Evolutionary conservation across 2,113 vertebrate species (phyloP).

Genomic region (Microcebus ravelobensis): DNA sequence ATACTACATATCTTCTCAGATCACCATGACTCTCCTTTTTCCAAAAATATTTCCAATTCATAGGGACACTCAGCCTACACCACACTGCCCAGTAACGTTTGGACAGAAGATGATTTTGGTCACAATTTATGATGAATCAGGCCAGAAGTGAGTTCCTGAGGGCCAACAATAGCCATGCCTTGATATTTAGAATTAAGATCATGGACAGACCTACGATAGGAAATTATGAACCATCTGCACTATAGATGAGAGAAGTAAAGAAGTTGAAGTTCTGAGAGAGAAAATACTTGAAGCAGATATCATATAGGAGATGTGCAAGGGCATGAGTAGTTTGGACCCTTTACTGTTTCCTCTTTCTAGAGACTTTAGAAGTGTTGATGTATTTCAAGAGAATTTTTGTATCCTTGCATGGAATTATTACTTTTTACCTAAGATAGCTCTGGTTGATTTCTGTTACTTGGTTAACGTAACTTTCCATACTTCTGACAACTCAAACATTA

Average conservation of each 20-base stretch:
- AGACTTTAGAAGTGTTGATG: background rate
- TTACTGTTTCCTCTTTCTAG: background rate
- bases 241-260: background rate
- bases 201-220: background rate
- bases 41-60: background rate
- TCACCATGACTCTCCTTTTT: background rate
- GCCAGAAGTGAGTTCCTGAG: background rate
- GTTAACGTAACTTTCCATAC: background rate
- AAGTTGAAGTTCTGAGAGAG: background rate
- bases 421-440: background rate
- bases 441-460: background rate
- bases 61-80: background rate
- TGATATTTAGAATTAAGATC: slow-evolving; percentile 5
- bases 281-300: background rate
- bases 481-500: background rate
- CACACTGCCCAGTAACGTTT: background rate
- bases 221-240: background rate
- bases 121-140: background rate
- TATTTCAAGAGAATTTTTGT: slow-evolving; percentile 13
- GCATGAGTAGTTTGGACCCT: background rate
- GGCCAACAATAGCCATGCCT: background rate
- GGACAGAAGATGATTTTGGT: background rate
- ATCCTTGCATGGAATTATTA: background rate
- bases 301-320: background rate
- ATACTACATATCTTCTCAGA: background rate